phyloP scores from a whole-genome alignment of 2,113 vertebrate genomes.

The Carassius auratus region DNA sequence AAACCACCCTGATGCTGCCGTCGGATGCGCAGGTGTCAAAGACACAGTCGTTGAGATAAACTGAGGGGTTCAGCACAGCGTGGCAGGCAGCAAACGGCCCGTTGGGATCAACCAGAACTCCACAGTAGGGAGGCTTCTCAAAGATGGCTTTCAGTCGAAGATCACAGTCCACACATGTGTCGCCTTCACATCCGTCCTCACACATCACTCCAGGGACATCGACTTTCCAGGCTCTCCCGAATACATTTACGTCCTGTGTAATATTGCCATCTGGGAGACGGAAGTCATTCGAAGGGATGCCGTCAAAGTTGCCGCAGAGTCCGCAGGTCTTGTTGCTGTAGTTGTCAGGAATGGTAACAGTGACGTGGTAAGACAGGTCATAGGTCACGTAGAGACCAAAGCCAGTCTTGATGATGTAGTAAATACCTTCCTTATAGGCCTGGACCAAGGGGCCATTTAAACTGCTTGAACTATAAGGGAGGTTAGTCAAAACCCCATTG shows the following conservation, averaged over 20 bases:
- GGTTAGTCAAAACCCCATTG: constrained; percentile 61
- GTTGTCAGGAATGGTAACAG: constrained; percentile 68
- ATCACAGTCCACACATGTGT: constrained; percentile 51
- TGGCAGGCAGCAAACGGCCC: constrained; percentile 74
- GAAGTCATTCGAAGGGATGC: constrained; percentile 65
- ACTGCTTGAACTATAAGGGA: constrained; percentile 58
- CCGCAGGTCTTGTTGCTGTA: constrained; percentile 70
- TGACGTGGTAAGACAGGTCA: constrained; percentile 67
- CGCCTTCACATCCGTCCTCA: constrained; percentile 62
- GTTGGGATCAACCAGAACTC: constrained; percentile 60
- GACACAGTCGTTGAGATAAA: constrained; percentile 71
- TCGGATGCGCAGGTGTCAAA: constrained; percentile 72
- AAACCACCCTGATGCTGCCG: constrained; percentile 67
- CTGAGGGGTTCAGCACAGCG: constrained; percentile 64
- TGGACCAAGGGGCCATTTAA: constrained; percentile 61
- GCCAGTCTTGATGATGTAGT: constrained; percentile 62
- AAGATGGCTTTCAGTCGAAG: constrained; percentile 63
- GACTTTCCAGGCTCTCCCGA: constrained; percentile 70
- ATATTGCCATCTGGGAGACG: constrained; percentile 40
- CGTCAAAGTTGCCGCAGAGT: constrained; percentile 76
- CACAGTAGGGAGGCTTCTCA: constrained; percentile 64
- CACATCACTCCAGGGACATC: constrained; percentile 63
- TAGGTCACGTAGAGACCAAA: constrained; percentile 71
- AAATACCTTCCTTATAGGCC: constrained; percentile 56
- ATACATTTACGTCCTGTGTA: constrained; percentile 52